These are phyloP conservation scores for Battus philenor DNA, from an alignment of 1,140 invertebrate species.

Conservation along the genomic window DNA sequence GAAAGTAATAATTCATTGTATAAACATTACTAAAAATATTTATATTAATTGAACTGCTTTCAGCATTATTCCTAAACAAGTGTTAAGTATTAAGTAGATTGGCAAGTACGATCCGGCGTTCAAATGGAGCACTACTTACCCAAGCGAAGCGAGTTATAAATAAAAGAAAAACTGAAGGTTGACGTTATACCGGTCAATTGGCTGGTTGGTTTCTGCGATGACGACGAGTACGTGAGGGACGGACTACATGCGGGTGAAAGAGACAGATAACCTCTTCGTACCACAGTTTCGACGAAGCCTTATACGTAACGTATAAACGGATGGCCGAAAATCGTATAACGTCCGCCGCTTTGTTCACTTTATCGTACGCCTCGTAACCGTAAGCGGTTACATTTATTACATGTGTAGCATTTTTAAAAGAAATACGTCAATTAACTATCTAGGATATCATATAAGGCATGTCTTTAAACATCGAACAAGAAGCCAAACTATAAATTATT, in stretches of 20 bases:
- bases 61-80: too few relatives aligned
- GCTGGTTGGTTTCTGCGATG: slow-evolving; percentile 71
- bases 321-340: slow-evolving; percentile 68
- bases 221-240: slow-evolving; percentile 49
- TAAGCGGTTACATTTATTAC: slow-evolving; percentile 42
- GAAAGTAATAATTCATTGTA: too few relatives aligned
- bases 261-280: slow-evolving; percentile 40
- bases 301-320: slow-evolving; percentile 63
- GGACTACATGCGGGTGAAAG: slow-evolving; percentile 25
- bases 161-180: slow-evolving; percentile 76
- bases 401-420: slow-evolving; percentile 36
- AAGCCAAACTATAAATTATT: too few relatives aligned
- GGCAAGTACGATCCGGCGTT: slow-evolving; percentile 10
- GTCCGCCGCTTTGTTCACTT: slow-evolving; percentile 64
- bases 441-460: too few relatives aligned
- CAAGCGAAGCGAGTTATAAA: slow-evolving; percentile 69
- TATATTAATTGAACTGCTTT: too few relatives aligned
- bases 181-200: slow-evolving; percentile 74
- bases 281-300: slow-evolving; percentile 63
- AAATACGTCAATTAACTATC: slow-evolving; percentile 15
- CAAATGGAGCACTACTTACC: slow-evolving; percentile 62
- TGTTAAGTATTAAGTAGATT: too few relatives aligned
- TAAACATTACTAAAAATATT: too few relatives aligned
- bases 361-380: slow-evolving; percentile 46
- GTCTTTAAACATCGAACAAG: too few relatives aligned